phyloP scores from a whole-genome alignment of 92 coral and sea anemone genomes.

The Virgularia gustaviana region DNA sequence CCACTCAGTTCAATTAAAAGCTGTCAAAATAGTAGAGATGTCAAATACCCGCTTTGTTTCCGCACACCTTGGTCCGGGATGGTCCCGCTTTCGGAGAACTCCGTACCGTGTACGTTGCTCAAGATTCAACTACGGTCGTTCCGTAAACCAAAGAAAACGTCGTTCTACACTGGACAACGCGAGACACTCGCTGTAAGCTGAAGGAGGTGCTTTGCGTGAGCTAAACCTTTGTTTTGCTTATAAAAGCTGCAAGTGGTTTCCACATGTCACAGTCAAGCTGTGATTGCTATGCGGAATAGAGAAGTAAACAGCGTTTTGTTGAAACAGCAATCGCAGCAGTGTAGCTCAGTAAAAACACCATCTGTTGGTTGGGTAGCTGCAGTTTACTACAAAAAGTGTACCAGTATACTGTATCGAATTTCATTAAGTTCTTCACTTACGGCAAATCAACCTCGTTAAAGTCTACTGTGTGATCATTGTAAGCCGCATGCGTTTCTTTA shows the following conservation, averaged over 20 bases:
- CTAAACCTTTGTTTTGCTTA: too few species aligned
- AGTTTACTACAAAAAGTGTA: too few species aligned
- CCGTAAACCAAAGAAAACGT: too few species aligned
- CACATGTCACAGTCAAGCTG: constrained; percentile 36
- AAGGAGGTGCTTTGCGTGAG: too few species aligned
- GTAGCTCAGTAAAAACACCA: too few species aligned
- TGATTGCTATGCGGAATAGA: constrained; percentile 26
- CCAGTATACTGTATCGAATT: too few species aligned
- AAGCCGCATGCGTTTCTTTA: background rate
- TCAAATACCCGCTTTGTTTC: constrained; percentile 32
- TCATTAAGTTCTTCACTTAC: background rate
- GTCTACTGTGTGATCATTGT: constrained; percentile 4
- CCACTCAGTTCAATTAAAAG: constrained; percentile 40
- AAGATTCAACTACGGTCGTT: too few species aligned
- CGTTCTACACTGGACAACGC: too few species aligned
- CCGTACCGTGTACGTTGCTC: too few species aligned
- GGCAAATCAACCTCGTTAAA: constrained; percentile 6
- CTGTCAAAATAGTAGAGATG: constrained; percentile 30
- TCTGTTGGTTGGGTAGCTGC: too few species aligned
- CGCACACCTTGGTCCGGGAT: constrained; percentile 17
- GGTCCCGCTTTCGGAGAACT: too few species aligned
- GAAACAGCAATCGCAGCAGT: constrained; percentile 27
- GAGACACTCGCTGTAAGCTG: too few species aligned
- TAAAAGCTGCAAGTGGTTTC: constrained; percentile 9
- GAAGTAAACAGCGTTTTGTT: constrained; percentile 32